Evolutionary conservation across 2,797 vertebrate species (phyloP), one percentile per base, ranked within the genome.

Genomic region (Dipus sagitta): DNA sequence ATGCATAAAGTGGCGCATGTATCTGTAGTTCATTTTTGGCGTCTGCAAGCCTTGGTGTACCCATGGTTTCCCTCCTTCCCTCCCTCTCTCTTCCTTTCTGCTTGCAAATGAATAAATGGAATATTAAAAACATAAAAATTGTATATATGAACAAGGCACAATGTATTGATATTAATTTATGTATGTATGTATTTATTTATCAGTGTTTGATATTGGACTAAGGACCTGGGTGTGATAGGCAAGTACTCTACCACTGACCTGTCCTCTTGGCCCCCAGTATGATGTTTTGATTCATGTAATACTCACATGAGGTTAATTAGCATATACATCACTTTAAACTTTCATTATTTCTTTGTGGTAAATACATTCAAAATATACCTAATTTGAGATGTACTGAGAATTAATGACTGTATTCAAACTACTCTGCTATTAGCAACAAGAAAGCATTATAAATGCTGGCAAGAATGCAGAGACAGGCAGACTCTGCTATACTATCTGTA

Each of bases 401-500:
- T 15, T 64, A 23, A 23, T 20, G 42, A n/a, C 34, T n/a, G n/a
- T 15, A 72, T 62, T 62, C 32, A 30, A 6, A 18, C 26, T 75
- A 13, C 34, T 8, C 15, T 30, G 32, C 70, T 60, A 6, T 62
- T 38, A 74, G 68, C 17, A 32, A 23, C 28, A 64, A 23, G 11
- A 62, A 62, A 86, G 18, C 12, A 62, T 21, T 12, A 75, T 12
- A 32, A 52, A 26, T 42, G 24, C 17, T 32, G 68, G 9, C 6
- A 32, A 23, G 9, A 28, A n/a, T 14, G 3, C 17, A 47, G 18
- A 52, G 13, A 65, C 0, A 2, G 20, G 15, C 18, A 23, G 9
- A 20, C 4, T 10, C 3, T 30, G 1, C 20, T 13, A 14, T 3
- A 20, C 11, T 13, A 11, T 23, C 11, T 2, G 42, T 21, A 5